Conservation (phyloP, 2,797 vertebrate species). For the Yasuhikotakia modesta region DNA sequence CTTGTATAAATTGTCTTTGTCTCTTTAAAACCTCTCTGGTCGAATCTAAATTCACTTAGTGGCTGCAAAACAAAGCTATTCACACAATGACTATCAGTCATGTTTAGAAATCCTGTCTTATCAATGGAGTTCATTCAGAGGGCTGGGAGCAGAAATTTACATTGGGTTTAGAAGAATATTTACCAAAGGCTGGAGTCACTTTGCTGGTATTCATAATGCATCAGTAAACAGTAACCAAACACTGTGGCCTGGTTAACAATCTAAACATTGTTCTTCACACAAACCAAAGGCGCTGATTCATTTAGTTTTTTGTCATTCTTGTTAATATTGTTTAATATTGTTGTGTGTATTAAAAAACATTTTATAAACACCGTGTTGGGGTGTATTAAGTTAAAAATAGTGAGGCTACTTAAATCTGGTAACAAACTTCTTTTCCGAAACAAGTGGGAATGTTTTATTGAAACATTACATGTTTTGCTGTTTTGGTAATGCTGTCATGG, state of each 20-base stretch:
- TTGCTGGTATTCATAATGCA: conserved; percentile 61
- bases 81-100: conserved; percentile 56
- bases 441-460: too few relatives aligned
- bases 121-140: conserved; percentile 61
- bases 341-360: too few relatives aligned
- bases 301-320: neutral
- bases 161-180: conserved; percentile 71
- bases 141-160: conserved; percentile 61
- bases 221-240: conserved; percentile 60
- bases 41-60: conserved; percentile 32
- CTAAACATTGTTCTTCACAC: conserved; percentile 18
- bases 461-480: too few relatives aligned
- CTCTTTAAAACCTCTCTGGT: conserved; percentile 12
- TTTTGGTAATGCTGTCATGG: too few relatives aligned
- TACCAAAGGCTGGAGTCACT: conserved; percentile 70
- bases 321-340: too few relatives aligned
- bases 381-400: too few relatives aligned
- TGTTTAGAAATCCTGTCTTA: conserved; percentile 40
- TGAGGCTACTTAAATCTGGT: too few relatives aligned
- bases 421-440: too few relatives aligned
- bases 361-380: too few relatives aligned
- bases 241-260: conserved; percentile 32
- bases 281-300: neutral
- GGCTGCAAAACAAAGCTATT: conserved; percentile 40
- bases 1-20: conserved; percentile 13